These are phyloP conservation scores for Erinaceus europaeus DNA, from an alignment of 2,113 vertebrate genomes.

Conservation along the genomic window DNA sequence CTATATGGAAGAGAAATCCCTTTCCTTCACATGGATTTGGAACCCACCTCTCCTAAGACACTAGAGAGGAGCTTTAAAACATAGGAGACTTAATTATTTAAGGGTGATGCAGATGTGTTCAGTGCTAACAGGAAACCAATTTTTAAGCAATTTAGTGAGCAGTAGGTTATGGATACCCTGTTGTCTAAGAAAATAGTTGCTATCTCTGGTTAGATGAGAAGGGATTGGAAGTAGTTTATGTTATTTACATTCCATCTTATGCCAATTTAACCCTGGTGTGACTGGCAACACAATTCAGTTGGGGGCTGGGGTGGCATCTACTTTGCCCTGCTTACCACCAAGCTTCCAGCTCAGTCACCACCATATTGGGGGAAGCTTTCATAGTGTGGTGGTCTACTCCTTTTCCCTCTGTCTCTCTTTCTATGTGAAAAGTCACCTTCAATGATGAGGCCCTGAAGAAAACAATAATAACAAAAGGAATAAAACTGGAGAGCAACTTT, in stretches of 20 bases:
- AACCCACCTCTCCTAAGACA: background rate
- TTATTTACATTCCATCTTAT: background rate
- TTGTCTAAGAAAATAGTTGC: background rate
- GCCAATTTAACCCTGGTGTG: background rate
- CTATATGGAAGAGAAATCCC: background rate
- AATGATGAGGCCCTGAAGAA: too few species aligned
- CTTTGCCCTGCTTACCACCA: too few species aligned
- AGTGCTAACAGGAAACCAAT: background rate
- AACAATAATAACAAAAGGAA: background rate
- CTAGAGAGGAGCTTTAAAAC: background rate
- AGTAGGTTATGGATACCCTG: background rate
- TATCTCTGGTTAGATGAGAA: background rate
- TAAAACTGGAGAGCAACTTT: background rate
- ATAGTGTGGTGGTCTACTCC: too few species aligned
- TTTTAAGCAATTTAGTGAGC: background rate
- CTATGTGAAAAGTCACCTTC: too few species aligned
- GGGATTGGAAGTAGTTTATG: background rate
- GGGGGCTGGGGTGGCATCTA: too few species aligned
- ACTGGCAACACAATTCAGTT: too few species aligned
- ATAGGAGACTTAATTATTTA: background rate
- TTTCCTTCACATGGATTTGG: background rate
- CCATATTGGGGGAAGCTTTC: too few species aligned
- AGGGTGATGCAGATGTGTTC: background rate
- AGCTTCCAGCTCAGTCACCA: too few species aligned
- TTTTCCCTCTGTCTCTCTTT: too few species aligned